Evolutionary conservation across 2,797 vertebrate genomes (phyloP).

Genomic region (Etheostoma perlongum): DNA sequence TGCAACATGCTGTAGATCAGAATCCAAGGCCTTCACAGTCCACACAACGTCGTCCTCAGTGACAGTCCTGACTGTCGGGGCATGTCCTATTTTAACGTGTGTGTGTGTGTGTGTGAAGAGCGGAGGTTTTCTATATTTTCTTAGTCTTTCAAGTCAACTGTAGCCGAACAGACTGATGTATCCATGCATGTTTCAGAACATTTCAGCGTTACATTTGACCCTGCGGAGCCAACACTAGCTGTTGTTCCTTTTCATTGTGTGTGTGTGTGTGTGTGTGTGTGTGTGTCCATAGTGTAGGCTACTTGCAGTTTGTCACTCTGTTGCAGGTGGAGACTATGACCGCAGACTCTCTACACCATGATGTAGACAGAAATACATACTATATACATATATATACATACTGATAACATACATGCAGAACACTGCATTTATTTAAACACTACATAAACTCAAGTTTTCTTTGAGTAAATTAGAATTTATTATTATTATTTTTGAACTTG

Average conservation of each 20-base stretch:
- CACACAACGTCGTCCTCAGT: conserved; percentile 36
- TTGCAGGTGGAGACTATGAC: conserved; percentile 5
- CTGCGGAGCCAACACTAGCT: conserved; percentile 34
- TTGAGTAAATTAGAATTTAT: neutral
- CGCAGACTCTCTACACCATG: neutral
- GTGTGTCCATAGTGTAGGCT: conserved; percentile 3
- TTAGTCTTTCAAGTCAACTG: conserved; percentile 36
- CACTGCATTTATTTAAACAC: conserved; percentile 33
- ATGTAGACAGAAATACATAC: neutral
- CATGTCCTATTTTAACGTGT: conserved; percentile 26
- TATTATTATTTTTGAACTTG: conserved; percentile 10
- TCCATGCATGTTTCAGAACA: conserved; percentile 44
- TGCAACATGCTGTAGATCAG: conserved; percentile 62
- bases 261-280: too few species aligned
- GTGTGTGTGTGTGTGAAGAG: conserved; percentile 9
- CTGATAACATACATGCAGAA: neutral
- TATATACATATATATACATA: neutral
- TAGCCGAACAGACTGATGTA: conserved; percentile 47
- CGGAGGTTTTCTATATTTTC: conserved; percentile 36
- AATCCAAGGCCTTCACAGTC: conserved; percentile 52
- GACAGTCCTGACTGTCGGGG: conserved; percentile 39
- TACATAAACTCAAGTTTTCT: conserved; percentile 12
- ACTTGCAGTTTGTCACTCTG: conserved; percentile 25
- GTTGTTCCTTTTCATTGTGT: conserved; percentile 16
- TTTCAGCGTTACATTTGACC: conserved; percentile 21